Base-by-base conservation (phyloP, 2,113 vertebrate genomes). In the Microcebus griseorufus region DNA sequence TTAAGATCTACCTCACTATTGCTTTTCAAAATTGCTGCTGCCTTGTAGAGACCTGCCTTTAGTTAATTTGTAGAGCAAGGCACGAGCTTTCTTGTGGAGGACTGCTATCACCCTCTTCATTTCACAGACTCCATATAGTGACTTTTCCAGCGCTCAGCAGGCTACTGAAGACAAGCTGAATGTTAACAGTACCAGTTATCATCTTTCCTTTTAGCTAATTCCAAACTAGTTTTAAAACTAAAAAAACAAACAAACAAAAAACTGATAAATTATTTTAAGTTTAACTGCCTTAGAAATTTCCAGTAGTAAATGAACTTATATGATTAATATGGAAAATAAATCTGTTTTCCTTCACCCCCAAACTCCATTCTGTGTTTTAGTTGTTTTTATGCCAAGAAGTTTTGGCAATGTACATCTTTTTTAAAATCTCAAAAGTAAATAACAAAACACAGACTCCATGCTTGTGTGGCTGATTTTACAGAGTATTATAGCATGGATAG, bases 341-440 rank as follows among this genome's bases (percentile, higher is more conserved):
- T 70, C 89, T 94, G 80, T 69, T 95, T 20, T 96, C 70, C n/a
- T 70, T 94, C 42, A 93, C 42, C 60, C 64, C 73, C 22, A n/a
- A 3, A 13, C 93, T 91, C 37, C 80, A 89, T 92, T 95, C 86
- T 93, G 32, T 97, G 90, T 96, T 98, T 97, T 95, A 86, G 75
- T 90, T 98, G 96, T 93, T 84, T 87, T 84, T 95, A 42, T 96
- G 95, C 96, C 97, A 97, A 96, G 79, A 96, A 76, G n/a, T 93
- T 91, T 95, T 97, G 96, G 92, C 95, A 97, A 96, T 82, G n/a
- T 62, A 65, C 75, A 69, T 93, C 18, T 73, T 85, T 82, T 95
- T 79, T 88, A 69, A 76, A 89, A 89, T 18, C 88, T 97, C 79
- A 90, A 95, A 97, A 92, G 80, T 95, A 98, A 98, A 98, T 96